Evolutionary conservation across 64 coral and sea anemone genomes (phyloP).

Genomic region (Actinia equina): DNA sequence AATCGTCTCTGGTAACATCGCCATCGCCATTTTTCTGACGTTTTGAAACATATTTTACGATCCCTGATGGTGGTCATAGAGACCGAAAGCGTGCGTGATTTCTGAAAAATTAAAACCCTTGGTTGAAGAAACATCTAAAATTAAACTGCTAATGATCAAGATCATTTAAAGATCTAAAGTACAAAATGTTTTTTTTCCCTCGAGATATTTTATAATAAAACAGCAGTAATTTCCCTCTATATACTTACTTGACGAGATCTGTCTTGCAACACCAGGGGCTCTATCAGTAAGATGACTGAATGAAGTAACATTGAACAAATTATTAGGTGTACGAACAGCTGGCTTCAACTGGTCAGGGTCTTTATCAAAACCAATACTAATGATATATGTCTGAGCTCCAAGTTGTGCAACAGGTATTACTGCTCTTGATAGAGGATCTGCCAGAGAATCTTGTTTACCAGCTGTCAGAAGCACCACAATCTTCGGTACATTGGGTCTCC

Average conservation of each 20-base stretch:
- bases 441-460: constrained; percentile 13
- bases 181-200: too few relatives aligned
- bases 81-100: too few relatives aligned
- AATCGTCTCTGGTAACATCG: too few relatives aligned
- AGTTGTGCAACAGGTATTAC: background rate
- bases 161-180: too few relatives aligned
- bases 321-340: background rate
- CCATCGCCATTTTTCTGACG: too few relatives aligned
- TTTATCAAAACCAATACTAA: constrained; percentile 4
- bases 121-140: too few relatives aligned
- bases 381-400: background rate
- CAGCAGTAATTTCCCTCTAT: too few relatives aligned
- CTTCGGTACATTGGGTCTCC: background rate
- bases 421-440: background rate
- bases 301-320: constrained; percentile 10
- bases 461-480: constrained; percentile 34
- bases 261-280: constrained; percentile 8
- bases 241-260: constrained; percentile 5
- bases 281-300: constrained; percentile 12
- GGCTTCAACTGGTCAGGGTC: background rate
- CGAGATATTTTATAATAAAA: too few relatives aligned
- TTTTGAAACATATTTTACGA: too few relatives aligned
- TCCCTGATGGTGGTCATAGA: too few relatives aligned
- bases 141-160: background rate
- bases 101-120: too few relatives aligned